phyloP scores from a whole-genome alignment of 2,797 vertebrate species.

The Melanotaenia trifasciata region DNA sequence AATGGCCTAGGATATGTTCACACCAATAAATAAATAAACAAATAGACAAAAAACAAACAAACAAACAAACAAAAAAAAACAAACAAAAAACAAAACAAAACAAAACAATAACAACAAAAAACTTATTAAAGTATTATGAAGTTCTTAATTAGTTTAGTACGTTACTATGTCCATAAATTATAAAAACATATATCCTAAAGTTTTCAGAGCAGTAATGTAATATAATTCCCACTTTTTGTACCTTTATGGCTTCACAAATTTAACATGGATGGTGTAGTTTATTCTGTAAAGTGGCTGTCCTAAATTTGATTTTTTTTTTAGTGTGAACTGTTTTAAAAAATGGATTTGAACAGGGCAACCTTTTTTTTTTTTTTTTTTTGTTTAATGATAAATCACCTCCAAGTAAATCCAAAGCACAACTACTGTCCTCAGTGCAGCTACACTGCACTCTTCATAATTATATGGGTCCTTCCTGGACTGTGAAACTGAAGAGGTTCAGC shows the following conservation, averaged over 20 bases:
- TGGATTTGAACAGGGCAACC: conserved; percentile 23
- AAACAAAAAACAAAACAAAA: too few species aligned
- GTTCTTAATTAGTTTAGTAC: background rate
- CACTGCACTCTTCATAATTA: conserved; percentile 43
- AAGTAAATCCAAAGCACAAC: conserved; percentile 21
- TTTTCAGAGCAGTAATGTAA: background rate
- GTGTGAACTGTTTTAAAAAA: conserved; percentile 10
- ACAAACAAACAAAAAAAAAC: too few species aligned
- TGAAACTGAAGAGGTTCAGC: conserved; percentile 42
- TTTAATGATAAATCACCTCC: conserved; percentile 51
- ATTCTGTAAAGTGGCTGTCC: background rate
- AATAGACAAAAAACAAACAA: too few species aligned
- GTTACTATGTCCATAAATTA: background rate
- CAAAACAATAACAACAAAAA: too few species aligned
- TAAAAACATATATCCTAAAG: conserved; percentile 4
- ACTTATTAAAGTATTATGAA: background rate
- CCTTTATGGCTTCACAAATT: conserved; percentile 7
- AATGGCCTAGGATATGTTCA: conserved; percentile 21
- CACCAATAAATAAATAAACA: conserved; percentile 34
- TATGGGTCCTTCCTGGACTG: conserved; percentile 27
- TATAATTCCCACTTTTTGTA: conserved; percentile 2
- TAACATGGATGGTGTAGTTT: background rate
- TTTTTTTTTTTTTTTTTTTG: conserved; percentile 21
- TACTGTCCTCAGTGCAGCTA: conserved; percentile 31
- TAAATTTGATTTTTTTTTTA: conserved; percentile 1